Conservation (phyloP, 1,140 invertebrate genomes). For the Drosophila ironensis region DNA sequence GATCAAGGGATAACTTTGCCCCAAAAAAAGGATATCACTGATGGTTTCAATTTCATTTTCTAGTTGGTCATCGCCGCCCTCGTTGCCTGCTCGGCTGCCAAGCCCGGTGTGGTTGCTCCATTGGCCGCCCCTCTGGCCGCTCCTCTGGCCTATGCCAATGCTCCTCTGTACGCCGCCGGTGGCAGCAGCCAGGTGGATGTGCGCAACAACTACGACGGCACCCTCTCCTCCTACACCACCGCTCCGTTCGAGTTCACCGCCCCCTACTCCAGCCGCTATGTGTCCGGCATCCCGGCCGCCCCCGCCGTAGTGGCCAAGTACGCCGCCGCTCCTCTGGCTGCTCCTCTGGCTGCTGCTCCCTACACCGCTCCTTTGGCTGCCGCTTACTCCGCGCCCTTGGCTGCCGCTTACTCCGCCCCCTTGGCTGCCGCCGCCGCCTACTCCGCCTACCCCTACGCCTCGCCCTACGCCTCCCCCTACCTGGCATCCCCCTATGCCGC, state of each 20-base stretch:
- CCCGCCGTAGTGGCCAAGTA: conserved; percentile 51
- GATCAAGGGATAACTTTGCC: not conserved
- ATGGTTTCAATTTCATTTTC: not conserved
- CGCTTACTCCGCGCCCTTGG: conserved; percentile 48
- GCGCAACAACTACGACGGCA: conserved; percentile 74
- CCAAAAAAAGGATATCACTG: not conserved
- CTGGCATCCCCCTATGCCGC: conserved; percentile 71
- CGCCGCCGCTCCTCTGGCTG: conserved; percentile 43
- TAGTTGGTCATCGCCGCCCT: conserved; percentile 64
- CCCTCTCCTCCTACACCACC: conserved; percentile 74
- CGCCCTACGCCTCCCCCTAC: conserved; percentile 21
- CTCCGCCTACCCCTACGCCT: conserved; percentile 18
- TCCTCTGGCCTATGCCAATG: conserved; percentile 76
- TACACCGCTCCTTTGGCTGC: conserved; percentile 57
- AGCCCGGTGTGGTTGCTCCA: conserved; percentile 67
- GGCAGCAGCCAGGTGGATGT: conserved; percentile 77
- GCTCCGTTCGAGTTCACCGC: conserved; percentile 67
- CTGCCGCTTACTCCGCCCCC: conserved; percentile 61
- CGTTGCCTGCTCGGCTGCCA: conserved; percentile 63
- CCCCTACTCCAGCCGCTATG: conserved; percentile 83
- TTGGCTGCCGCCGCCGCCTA: conserved; percentile 43
- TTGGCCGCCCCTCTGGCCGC: conserved; percentile 59
- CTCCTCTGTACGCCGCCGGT: conserved; percentile 71
- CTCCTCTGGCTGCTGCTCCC: conserved; percentile 58
- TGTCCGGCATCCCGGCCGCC: conserved; percentile 63